phyloP scores from a whole-genome alignment of 1,140 invertebrate genomes.

The Listronotus bonariensis region DNA sequence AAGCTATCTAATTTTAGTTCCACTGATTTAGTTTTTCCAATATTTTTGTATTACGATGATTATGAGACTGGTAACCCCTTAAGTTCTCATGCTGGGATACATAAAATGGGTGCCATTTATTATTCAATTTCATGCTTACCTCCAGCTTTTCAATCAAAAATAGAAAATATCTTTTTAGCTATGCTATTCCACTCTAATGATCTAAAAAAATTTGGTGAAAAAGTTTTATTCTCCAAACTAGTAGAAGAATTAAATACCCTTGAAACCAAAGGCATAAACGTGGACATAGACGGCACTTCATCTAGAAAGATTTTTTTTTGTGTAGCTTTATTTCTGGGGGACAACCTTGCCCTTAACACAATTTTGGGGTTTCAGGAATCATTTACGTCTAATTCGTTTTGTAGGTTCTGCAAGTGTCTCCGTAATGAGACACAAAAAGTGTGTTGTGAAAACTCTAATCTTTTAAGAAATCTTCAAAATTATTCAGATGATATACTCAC shows the following conservation, averaged over 20 bases:
- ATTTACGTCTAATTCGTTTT: background rate
- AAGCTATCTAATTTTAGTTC: too few species aligned
- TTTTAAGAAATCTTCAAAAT: constrained; percentile 4
- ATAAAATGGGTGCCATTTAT: constrained; percentile 17
- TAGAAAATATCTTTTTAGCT: constrained; percentile 24
- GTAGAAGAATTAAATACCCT: constrained; percentile 7
- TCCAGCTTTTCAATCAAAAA: background rate
- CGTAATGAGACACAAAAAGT: background rate
- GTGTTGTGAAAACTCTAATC: too few species aligned
- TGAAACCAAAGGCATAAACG: background rate
- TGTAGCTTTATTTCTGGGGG: constrained; percentile 3
- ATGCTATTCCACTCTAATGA: constrained; percentile 5
- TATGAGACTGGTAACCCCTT: constrained; percentile 16
- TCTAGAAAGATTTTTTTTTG: background rate
- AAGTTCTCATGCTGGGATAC: constrained; percentile 13
- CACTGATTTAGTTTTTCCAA: too few species aligned
- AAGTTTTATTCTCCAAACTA: constrained; percentile 7
- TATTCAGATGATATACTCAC: background rate
- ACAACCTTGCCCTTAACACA: background rate
- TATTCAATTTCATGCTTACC: constrained; percentile 5
- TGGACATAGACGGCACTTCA: background rate
- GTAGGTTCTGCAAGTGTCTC: background rate
- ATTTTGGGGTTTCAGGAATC: background rate
- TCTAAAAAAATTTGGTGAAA: constrained; percentile 13
- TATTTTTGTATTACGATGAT: constrained; percentile 2